phyloP scores from a whole-genome alignment of 2,113 vertebrate genomes.

The Tauraco erythrolophus region DNA sequence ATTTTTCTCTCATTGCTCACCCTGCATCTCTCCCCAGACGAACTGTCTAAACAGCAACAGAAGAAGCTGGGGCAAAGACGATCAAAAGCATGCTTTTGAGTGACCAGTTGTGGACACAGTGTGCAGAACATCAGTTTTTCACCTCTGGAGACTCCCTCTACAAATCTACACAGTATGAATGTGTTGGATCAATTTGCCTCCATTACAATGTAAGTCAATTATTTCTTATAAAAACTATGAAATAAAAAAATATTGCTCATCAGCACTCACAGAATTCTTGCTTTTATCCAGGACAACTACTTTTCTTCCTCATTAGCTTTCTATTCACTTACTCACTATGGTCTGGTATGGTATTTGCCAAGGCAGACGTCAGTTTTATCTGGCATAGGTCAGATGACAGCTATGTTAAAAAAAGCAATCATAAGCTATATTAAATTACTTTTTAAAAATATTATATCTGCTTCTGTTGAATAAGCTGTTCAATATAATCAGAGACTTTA shows the following conservation, averaged over 20 bases:
- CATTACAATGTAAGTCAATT: background rate
- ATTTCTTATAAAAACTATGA: background rate
- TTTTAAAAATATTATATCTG: background rate
- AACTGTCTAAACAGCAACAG: background rate
- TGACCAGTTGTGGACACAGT: background rate
- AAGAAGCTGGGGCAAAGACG: background rate
- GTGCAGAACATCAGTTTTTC: background rate
- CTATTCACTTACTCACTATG: background rate
- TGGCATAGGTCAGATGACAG: background rate
- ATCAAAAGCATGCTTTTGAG: background rate
- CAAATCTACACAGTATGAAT: background rate
- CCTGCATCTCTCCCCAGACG: background rate
- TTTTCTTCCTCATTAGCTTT: background rate
- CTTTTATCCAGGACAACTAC: background rate
- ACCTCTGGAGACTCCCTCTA: background rate
- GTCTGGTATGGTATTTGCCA: background rate
- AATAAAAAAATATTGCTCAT: background rate
- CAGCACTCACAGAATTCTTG: background rate
- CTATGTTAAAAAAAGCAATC: accelerated
- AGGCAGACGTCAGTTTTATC: background rate
- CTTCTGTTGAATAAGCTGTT: background rate
- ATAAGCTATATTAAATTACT: background rate
- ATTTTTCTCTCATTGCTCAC: background rate
- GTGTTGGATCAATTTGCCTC: background rate
- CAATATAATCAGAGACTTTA: background rate